Conservation (phyloP, 2,797 vertebrate genomes). For the Sparidentex hasta region DNA sequence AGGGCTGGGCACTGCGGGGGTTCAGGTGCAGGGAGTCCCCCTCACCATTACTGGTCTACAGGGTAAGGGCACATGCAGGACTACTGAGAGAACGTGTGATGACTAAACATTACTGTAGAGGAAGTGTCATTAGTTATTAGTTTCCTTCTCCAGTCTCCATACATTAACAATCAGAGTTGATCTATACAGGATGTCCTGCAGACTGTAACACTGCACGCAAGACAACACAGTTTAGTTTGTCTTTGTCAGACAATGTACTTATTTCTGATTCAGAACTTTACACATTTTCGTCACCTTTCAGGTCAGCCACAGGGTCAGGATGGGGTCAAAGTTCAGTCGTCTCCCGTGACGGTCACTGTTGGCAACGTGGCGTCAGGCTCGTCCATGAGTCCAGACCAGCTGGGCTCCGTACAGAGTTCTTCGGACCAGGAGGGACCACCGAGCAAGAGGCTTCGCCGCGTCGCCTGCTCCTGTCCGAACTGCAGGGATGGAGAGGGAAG, state of each 20-base stretch:
- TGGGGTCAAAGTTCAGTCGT: conserved; percentile 93
- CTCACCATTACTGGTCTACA: conserved; percentile 97
- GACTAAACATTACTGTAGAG: background rate
- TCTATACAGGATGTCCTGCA: conserved; percentile 8
- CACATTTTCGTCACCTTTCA: conserved; percentile 66
- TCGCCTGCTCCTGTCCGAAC: conserved; percentile 98
- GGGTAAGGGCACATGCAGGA: conserved; percentile 84
- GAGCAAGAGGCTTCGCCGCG: conserved; percentile 95
- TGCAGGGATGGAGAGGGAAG: conserved; percentile 99
- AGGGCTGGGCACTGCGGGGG: conserved; percentile 92
- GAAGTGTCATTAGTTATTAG: background rate
- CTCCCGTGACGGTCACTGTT: conserved; percentile 94
- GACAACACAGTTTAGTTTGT: too few species aligned
- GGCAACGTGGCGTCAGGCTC: conserved; percentile 92
- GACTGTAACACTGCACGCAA: background rate
- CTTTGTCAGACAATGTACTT: background rate
- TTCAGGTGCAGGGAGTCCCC: conserved; percentile 97
- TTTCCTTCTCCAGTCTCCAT: background rate
- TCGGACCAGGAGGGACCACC: conserved; percentile 96
- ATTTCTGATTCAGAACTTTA: background rate
- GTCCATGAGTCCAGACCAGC: conserved; percentile 95
- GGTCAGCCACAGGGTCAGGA: conserved; percentile 97
- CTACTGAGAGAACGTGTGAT: background rate
- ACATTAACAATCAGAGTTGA: conserved; percentile 13
- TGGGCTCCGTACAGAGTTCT: conserved; percentile 94